A percentile compares a stretch with the other conserved stretches of the same genome.
phyloP scores from a whole-genome alignment of 2,888 invertebrate genomes.

The Mythimna loreyi region DNA sequence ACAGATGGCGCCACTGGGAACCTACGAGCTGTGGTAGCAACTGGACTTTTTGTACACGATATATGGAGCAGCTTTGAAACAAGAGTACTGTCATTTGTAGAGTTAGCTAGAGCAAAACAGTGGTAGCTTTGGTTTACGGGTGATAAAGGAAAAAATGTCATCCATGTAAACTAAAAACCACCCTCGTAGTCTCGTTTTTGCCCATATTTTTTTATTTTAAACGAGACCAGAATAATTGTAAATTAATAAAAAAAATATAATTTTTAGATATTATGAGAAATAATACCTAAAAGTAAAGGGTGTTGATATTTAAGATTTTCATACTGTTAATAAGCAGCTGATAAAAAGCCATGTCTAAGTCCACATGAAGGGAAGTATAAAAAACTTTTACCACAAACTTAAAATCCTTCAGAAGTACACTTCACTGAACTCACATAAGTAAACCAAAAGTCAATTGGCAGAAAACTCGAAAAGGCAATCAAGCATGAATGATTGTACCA shows the following conservation, averaged over 20 bases:
- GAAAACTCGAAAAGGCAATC: slow-evolving; percentile 31
- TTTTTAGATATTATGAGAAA: not conserved
- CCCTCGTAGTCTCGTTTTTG: not conserved
- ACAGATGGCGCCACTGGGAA: slow-evolving; percentile 65
- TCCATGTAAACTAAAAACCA: not conserved
- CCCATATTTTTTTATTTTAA: not conserved
- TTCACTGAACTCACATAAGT: slow-evolving; percentile 23
- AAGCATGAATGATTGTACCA: slow-evolving; percentile 43
- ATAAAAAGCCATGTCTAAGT: not conserved
- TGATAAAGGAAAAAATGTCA: not conserved
- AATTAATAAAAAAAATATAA: accelerated
- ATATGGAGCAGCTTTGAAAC: slow-evolving; percentile 51
- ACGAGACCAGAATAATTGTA: not conserved
- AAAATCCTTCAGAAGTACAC: slow-evolving; percentile 26
- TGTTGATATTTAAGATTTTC: no score
- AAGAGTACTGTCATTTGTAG: slow-evolving; percentile 38
- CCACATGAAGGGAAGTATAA: slow-evolving; percentile 13
- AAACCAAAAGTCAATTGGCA: slow-evolving; percentile 46
- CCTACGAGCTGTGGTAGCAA: slow-evolving; percentile 33
- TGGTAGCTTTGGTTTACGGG: not conserved
- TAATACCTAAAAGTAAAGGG: no score
- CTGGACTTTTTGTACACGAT: slow-evolving; percentile 54
- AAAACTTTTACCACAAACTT: not conserved
- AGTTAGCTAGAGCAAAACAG: slow-evolving; percentile 12
- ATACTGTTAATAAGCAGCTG: not conserved